These are phyloP conservation scores for Drosophila kanapiae DNA, from an alignment of 1,140 invertebrate species.

Conservation along the genomic window DNA sequence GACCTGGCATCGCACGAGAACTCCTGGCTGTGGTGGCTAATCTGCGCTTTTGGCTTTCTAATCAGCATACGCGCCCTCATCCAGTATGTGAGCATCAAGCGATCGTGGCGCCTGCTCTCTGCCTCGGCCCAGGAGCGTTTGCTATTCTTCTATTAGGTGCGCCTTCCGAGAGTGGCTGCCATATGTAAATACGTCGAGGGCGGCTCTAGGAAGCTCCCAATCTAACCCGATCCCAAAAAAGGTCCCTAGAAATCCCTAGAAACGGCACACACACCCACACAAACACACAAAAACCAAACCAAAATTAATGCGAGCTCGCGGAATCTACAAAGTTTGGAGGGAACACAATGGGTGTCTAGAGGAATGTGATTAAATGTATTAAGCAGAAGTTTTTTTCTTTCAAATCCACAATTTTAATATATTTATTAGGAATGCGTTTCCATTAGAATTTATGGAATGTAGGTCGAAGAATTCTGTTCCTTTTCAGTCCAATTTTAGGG, in stretches of 20 bases:
- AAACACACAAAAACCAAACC: conserved; percentile 28
- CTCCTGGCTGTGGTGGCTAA: conserved; percentile 95
- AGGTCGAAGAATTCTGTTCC: not conserved
- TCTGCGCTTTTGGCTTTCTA: conserved; percentile 94
- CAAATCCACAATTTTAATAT: conserved; percentile 6
- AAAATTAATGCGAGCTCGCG: conserved; percentile 35
- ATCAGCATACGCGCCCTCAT: conserved; percentile 95
- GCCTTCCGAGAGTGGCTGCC: conserved; percentile 35
- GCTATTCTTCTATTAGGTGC: conserved; percentile 92
- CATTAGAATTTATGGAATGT: not conserved
- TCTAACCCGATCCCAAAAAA: conserved; percentile 35
- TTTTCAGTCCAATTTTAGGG: not conserved
- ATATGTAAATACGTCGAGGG: conserved; percentile 70
- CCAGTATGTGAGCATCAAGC: conserved; percentile 95
- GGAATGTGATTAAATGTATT: conserved; percentile 20
- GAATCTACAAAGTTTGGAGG: not conserved
- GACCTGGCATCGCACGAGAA: conserved; percentile 94
- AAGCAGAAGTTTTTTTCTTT: not conserved
- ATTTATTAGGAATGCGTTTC: not conserved
- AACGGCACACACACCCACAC: conserved; percentile 23
- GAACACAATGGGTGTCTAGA: conserved; percentile 1
- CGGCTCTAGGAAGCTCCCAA: conserved; percentile 28
- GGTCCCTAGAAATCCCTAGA: conserved; percentile 11
- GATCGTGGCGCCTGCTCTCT: conserved; percentile 94
- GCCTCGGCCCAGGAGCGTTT: conserved; percentile 93